Evolutionary conservation across 2,113 vertebrate species (phyloP).

Genomic region (Dipodomys stephensi): DNA sequence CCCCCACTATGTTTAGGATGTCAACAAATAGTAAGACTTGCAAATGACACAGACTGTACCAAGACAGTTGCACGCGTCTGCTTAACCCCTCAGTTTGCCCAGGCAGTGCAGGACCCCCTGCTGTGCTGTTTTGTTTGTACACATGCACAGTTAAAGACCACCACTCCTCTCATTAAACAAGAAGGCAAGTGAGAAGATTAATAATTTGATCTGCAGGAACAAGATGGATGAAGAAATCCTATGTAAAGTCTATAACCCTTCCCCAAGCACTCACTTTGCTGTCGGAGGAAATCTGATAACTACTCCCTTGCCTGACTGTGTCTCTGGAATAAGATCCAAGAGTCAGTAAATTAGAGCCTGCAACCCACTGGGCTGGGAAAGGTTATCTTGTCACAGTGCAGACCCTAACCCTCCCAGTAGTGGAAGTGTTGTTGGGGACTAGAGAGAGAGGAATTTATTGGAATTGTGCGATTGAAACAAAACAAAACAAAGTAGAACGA

Average conservation of each 20-base stretch:
- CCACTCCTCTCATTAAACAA: conserved; percentile 86
- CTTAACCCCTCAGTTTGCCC: conserved; percentile 82
- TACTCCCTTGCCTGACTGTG: conserved; percentile 66
- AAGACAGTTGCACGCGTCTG: conserved; percentile 79
- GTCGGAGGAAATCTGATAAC: conserved; percentile 73
- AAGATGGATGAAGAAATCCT: conserved; percentile 84
- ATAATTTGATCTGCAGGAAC: conserved; percentile 87
- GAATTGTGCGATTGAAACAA: neutral
- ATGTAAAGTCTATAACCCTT: conserved; percentile 78
- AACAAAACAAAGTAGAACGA: no score
- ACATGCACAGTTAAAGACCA: conserved; percentile 85
- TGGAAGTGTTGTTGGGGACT: neutral
- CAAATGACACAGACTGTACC: conserved; percentile 81
- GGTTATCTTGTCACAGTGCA: neutral
- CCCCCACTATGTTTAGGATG: conserved; percentile 76
- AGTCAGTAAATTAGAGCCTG: neutral
- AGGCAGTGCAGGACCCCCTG: conserved; percentile 83
- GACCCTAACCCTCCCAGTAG: neutral
- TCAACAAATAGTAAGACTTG: conserved; percentile 81
- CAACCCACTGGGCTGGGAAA: conserved; percentile 47
- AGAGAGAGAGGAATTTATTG: neutral
- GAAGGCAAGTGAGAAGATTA: conserved; percentile 86
- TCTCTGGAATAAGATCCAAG: conserved; percentile 67
- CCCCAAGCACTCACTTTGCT: conserved; percentile 73
- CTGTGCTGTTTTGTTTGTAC: conserved; percentile 87